Evolutionary conservation across 2,797 vertebrate genomes (phyloP), one percentile per base, ranked within the genome.

Genomic region (Myotis planiceps): DNA sequence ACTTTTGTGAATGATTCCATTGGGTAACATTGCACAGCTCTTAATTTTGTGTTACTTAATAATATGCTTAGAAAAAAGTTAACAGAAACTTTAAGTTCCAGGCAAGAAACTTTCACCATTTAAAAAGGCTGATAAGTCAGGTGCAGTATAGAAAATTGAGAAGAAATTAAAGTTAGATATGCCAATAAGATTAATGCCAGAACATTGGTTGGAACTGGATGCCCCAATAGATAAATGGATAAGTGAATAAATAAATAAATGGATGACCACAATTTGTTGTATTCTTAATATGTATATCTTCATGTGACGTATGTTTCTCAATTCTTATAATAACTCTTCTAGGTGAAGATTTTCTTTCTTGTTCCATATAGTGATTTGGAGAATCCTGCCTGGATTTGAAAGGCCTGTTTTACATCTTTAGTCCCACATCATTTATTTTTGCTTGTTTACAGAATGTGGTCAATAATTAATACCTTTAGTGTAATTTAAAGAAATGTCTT

Each of bases 71-170:
- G 53, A 9, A 55, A 83, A 88, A 92, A 45, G 19, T 72, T 29
- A 90, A 79, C 6, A 72, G 51, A 93, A 94, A 90, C 53, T 23
- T 91, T 93, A 86, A 74, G 37, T 90, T 76, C 25, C 25, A 86
- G 29, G n/a, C 19, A 75, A 75, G 14, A 34, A 27, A 27, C 29
- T 65, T 90, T 39, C 47, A 23, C 32, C 49, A 78, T 90, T 90
- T 76, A 83, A 63, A 88, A 27, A 92, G 32, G 51, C 23, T 68
- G 39, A 78, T 84, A 7, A 81, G 83, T 60, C 29, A 79, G 25
- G 25, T n/a, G 37, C 6, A 63, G 6, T 7, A 76, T 6, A 27
- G 55, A 66, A 85, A 85, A n/a, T 12, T 68, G n/a, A 47, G 78
- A 95, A 89, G 15, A 84, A 88, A 58, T 90, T 72, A 78, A 39